Conservation (phyloP, 23 tunicate genomes). For the Trididemnum nubilum region DNA sequence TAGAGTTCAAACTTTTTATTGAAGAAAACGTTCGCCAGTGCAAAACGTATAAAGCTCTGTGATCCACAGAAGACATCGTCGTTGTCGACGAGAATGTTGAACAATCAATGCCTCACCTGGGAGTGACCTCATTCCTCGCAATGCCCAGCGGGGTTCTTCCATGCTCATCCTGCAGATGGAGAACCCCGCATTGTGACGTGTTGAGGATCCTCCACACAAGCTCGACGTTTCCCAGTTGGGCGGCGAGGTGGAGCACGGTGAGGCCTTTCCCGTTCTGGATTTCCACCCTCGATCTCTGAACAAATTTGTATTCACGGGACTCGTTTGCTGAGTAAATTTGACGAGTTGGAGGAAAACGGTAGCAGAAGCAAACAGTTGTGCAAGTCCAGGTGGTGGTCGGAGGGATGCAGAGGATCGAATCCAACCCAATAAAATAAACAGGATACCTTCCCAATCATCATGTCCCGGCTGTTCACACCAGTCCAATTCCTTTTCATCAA, state of each 20-base stretch:
- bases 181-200: conserved; percentile 36
- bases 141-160: conserved; percentile 70
- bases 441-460: no score
- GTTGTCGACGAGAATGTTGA: no score
- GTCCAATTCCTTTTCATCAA: no score
- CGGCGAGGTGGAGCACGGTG: conserved; percentile 74
- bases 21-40: no score
- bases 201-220: conserved; percentile 58
- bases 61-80: no score
- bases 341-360: neutral
- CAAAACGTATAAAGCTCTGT: no score
- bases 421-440: no score
- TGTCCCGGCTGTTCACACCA: no score
- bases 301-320: no score
- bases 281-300: conserved; percentile 45
- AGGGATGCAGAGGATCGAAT: no score
- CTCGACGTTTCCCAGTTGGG: conserved; percentile 50
- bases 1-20: no score
- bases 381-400: no score
- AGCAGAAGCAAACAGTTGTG: neutral
- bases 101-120: conserved; percentile 4
- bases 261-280: conserved; percentile 49
- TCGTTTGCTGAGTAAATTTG: neutral
- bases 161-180: conserved; percentile 40
- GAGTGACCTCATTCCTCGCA: conserved; percentile 31